Percentiles rank a stretch among this genome's conserved stretches.
Evolutionary conservation across 2,888 invertebrate species (phyloP).

Genomic region (Phorcus lineatus): DNA sequence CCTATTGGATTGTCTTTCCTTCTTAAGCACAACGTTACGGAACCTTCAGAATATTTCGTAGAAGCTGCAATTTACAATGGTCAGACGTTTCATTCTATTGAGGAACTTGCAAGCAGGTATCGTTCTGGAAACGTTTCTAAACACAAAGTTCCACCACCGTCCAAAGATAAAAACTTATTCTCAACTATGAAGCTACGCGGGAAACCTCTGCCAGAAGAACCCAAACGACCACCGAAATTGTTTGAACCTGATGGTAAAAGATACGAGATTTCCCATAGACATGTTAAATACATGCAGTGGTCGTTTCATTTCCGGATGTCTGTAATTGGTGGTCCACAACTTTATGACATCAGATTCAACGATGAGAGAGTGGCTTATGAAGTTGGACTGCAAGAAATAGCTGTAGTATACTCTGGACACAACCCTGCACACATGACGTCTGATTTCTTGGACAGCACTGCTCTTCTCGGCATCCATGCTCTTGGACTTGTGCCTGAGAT

Average conservation of each 20-base stretch:
- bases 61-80: slow-evolving; percentile 43
- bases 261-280: slow-evolving; percentile 37
- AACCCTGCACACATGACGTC: slow-evolving; percentile 24
- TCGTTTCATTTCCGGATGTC: slow-evolving; percentile 43
- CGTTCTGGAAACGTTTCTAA: slow-evolving; percentile 17
- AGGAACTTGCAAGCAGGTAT: slow-evolving; percentile 29
- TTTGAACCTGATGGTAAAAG: slow-evolving; percentile 44
- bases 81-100: slow-evolving; percentile 33
- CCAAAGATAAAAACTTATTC: slow-evolving; percentile 26
- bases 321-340: slow-evolving; percentile 34
- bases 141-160: slow-evolving; percentile 28
- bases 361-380: slow-evolving; percentile 47
- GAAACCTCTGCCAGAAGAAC: slow-evolving; percentile 29
- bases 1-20: slow-evolving; percentile 50
- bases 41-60: slow-evolving; percentile 30
- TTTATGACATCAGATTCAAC: slow-evolving; percentile 35
- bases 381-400: slow-evolving; percentile 46
- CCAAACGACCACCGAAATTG: slow-evolving; percentile 41
- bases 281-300: slow-evolving; percentile 46
- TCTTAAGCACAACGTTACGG: slow-evolving; percentile 31
- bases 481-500: slow-evolving; percentile 59
- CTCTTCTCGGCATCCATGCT: slow-evolving; percentile 31
- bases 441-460: slow-evolving; percentile 34
- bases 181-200: slow-evolving; percentile 45
- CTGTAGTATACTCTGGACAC: slow-evolving; percentile 41